phyloP scores from a whole-genome alignment of 2,113 vertebrate genomes.

The Melospiza melodia region DNA sequence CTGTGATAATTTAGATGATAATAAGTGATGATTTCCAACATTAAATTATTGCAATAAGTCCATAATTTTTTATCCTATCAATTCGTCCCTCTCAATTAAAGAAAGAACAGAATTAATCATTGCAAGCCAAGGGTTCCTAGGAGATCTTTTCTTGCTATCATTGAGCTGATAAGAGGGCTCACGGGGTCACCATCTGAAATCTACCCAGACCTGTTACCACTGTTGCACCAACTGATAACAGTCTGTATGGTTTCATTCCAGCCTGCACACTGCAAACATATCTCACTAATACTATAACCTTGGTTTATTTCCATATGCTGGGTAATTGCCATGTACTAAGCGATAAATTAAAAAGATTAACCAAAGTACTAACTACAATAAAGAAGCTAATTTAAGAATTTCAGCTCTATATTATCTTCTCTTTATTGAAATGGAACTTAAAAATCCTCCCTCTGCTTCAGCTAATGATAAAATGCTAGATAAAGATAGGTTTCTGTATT shows the following conservation, averaged over 20 bases:
- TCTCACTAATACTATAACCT: slow-evolving; percentile 37
- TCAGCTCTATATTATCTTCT: slow-evolving; percentile 38
- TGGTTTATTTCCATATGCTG: slow-evolving; percentile 51
- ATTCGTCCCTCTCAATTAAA: slow-evolving; percentile 50
- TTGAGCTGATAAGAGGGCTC: slow-evolving; percentile 2
- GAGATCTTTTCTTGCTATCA: slow-evolving; percentile 15
- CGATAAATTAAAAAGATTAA: slow-evolving; percentile 77
- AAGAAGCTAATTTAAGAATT: slow-evolving; percentile 67
- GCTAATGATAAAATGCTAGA: slow-evolving; percentile 47
- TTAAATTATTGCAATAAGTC: slow-evolving; percentile 60
- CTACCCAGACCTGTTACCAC: neutral
- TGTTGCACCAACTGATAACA: neutral
- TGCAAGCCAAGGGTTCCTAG: neutral
- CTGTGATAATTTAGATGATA: slow-evolving; percentile 61
- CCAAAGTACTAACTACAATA: slow-evolving; percentile 62
- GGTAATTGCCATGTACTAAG: slow-evolving; percentile 59
- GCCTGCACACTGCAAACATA: slow-evolving; percentile 19
- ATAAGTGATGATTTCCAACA: slow-evolving; percentile 53
- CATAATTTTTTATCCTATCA: slow-evolving; percentile 54
- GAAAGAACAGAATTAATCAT: slow-evolving; percentile 58
- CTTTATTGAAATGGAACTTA: slow-evolving; percentile 66
- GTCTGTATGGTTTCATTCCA: neutral
- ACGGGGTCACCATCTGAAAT: slow-evolving; percentile 32
- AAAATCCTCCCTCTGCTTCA: slow-evolving; percentile 59
- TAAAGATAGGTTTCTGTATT: slow-evolving; percentile 26